A percentile compares a stretch with the other conserved stretches of the same genome.
Evolutionary conservation across 2,113 vertebrate species (phyloP).

Genomic region (Sphaerodactylus townsendi): DNA sequence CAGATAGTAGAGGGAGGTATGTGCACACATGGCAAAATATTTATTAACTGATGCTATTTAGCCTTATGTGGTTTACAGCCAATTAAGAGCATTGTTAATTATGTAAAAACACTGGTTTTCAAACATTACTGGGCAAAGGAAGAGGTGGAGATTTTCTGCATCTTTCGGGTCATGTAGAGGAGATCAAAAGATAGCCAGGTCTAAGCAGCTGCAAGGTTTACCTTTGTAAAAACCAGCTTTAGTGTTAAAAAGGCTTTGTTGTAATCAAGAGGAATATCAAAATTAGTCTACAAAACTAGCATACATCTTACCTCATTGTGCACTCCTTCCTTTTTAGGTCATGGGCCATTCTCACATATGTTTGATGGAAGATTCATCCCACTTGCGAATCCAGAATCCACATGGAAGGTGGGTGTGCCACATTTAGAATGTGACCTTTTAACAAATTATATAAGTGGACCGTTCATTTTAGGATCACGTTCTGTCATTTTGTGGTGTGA

Average conservation of each 20-base stretch:
- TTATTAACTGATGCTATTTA: no score
- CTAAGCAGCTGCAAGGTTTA: not conserved
- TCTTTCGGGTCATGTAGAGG: no score
- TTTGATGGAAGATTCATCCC: slow-evolving; percentile 94
- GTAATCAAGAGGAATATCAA: not conserved
- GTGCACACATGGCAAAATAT: no score
- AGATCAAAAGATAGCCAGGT: not conserved
- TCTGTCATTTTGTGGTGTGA: not conserved
- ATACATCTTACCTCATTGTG: not conserved
- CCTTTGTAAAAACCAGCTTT: not conserved
- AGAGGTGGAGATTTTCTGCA: no score
- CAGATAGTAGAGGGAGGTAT: not conserved
- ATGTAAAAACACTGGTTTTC: not conserved
- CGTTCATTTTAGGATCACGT: not conserved
- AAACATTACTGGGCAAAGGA: not conserved
- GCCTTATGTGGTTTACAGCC: not conserved
- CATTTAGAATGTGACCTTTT: not conserved
- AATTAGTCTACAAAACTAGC: not conserved
- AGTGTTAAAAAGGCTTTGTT: not conserved
- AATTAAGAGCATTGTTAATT: not conserved
- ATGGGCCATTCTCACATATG: slow-evolving; percentile 97
- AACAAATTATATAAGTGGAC: not conserved
- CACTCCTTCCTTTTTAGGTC: slow-evolving; percentile 77
- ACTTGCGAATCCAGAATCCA: slow-evolving; percentile 70
- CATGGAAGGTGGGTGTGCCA: slow-evolving; percentile 84